phyloP scores from a whole-genome alignment of 1,140 invertebrate species.

The Leptinotarsa texana region DNA sequence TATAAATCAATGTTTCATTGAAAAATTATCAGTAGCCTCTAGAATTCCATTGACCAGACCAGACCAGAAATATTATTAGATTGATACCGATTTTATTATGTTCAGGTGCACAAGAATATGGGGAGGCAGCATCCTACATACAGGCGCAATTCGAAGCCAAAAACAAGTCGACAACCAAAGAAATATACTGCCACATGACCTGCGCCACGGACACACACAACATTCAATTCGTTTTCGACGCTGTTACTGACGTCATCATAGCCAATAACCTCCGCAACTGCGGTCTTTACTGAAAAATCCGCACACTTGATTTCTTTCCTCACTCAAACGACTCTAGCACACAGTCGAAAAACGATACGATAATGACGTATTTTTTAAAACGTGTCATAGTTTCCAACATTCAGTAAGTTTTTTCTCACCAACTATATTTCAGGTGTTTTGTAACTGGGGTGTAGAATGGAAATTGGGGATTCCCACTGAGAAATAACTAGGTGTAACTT shows the following conservation, averaged over 20 bases:
- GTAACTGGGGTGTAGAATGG: background rate
- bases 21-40: background rate
- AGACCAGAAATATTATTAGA: background rate
- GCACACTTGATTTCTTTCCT: conserved; percentile 37
- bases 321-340: conserved; percentile 31
- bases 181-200: conserved; percentile 91
- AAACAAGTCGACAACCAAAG: conserved; percentile 86
- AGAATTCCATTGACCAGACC: background rate
- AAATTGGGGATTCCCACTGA: no score
- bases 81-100: conserved; percentile 4
- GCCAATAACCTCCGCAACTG: conserved; percentile 93
- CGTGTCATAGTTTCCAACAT: conserved; percentile 13
- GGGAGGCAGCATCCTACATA: conserved; percentile 86
- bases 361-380: conserved; percentile 1
- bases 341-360: conserved; percentile 32
- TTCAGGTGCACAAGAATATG: conserved; percentile 79
- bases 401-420: background rate
- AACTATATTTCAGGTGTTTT: background rate
- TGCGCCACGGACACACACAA: conserved; percentile 92
- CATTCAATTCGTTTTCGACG: conserved; percentile 91
- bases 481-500: no score
- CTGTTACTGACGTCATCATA: conserved; percentile 90
- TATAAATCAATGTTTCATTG: background rate
- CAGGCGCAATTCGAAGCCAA: conserved; percentile 87
- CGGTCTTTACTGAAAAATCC: conserved; percentile 63